A percentile compares a stretch with the other conserved stretches of the same genome.
Conservation (phyloP, 2,888 invertebrate species). For the Ceramica pisi region DNA sequence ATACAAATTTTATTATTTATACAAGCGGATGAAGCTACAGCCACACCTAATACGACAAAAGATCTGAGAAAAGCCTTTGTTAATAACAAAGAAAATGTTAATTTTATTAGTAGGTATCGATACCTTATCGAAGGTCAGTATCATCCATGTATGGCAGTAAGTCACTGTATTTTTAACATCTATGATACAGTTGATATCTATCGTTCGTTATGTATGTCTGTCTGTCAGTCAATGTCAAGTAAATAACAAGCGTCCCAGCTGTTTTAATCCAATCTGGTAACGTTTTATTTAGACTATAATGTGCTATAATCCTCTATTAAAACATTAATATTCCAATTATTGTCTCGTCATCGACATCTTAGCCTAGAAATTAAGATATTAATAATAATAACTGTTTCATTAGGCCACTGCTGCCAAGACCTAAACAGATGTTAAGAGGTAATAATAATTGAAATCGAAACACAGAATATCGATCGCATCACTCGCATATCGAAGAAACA, state of each 20-base stretch:
- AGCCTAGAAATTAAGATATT: slow-evolving; percentile 20
- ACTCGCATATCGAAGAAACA: slow-evolving; percentile 1
- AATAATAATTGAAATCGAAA: slow-evolving; percentile 7
- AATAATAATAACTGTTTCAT: slow-evolving; percentile 7
- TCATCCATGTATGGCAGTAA: background rate
- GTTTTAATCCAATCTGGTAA: slow-evolving; percentile 5
- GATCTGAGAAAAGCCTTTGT: background rate
- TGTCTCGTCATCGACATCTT: slow-evolving; percentile 1
- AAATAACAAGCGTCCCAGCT: background rate
- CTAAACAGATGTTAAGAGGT: background rate
- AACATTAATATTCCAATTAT: slow-evolving; percentile 21
- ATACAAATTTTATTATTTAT: background rate
- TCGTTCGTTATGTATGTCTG: background rate
- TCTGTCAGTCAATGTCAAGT: background rate
- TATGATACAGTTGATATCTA: background rate
- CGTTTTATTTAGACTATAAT: slow-evolving; percentile 31
- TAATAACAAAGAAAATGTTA: slow-evolving; percentile 1
- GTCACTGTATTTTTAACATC: background rate
- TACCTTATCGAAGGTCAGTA: slow-evolving; percentile 7
- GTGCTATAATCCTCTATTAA: slow-evolving; percentile 12
- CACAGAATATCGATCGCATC: background rate
- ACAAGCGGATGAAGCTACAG: background rate
- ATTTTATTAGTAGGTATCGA: background rate
- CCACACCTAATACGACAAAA: slow-evolving; percentile 1
- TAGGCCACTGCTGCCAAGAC: slow-evolving; percentile 2